Percentiles rank a stretch among this genome's conserved stretches.
Conservation (phyloP, 2,797 vertebrate genomes). For the Trachops cirrhosus region DNA sequence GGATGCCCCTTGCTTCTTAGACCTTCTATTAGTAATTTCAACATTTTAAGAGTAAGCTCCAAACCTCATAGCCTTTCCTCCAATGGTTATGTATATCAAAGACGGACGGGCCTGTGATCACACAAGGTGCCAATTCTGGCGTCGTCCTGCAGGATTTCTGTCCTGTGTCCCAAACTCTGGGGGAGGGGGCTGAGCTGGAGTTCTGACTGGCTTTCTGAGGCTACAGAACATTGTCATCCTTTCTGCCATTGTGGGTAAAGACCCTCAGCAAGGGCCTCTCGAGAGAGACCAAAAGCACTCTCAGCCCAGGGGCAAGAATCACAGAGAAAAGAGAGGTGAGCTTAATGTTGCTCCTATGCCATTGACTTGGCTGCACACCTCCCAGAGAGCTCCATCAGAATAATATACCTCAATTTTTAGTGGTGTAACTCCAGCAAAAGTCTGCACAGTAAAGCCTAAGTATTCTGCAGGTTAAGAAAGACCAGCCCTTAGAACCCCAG, state of each 20-base stretch:
- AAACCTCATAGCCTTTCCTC: neutral
- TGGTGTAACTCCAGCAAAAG: neutral
- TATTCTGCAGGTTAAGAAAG: constrained; percentile 54
- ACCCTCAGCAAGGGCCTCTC: neutral
- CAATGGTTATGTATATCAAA: neutral
- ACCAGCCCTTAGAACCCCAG: constrained; percentile 4
- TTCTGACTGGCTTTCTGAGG: neutral
- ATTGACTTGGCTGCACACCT: neutral
- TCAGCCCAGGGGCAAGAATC: neutral
- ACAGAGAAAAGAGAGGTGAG: neutral
- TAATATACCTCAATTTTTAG: constrained; percentile 27
- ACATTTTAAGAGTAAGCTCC: neutral
- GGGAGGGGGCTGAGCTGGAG: neutral
- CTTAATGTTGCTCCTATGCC: neutral
- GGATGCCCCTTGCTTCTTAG: neutral
- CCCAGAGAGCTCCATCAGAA: neutral
- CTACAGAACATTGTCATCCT: neutral
- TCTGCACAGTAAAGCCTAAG: neutral
- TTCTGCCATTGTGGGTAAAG: neutral
- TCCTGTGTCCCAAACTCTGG: neutral
- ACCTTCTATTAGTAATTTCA: neutral
- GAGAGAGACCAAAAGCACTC: neutral
- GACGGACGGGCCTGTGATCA: neutral
- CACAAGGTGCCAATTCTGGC: neutral
- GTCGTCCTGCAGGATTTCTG: neutral